Percentiles rank a stretch among this genome's conserved stretches.
Conservation (phyloP, 30 jellyfish, hydroid and myxozoan species). For the Turritopsis rubra region DNA sequence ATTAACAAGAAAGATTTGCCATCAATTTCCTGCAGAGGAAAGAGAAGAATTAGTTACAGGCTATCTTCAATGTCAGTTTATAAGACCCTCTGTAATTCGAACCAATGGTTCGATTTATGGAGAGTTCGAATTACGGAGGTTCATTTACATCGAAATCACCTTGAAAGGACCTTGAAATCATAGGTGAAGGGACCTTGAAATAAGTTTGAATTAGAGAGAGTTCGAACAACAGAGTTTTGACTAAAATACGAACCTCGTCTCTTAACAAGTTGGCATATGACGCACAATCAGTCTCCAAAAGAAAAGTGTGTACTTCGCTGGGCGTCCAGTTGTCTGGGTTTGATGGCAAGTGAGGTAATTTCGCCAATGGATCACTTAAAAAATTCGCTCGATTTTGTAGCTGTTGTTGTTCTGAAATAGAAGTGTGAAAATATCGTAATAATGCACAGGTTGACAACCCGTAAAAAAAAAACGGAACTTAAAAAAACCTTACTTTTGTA, state of each 20-base stretch:
- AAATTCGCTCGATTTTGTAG: slow-evolving; percentile 36
- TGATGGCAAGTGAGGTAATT: slow-evolving; percentile 62
- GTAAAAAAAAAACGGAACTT: neutral
- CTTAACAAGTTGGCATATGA: slow-evolving; percentile 59
- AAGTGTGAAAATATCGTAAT: neutral
- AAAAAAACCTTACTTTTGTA: slow-evolving; percentile 6
- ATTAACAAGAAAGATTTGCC: slow-evolving; percentile 79
- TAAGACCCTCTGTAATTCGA: neutral
- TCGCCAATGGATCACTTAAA: slow-evolving; percentile 58
- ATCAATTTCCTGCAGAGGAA: slow-evolving; percentile 69
- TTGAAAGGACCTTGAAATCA: no score
- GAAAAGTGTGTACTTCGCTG: slow-evolving; percentile 63
- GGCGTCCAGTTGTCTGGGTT: slow-evolving; percentile 92
- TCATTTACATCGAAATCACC: no score
- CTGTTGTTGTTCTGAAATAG: slow-evolving; percentile 15
- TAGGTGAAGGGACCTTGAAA: no score
- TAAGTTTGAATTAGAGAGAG: no score
- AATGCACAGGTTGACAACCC: neutral
- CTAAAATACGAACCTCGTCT: slow-evolving; percentile 55
- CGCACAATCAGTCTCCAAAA: slow-evolving; percentile 84
- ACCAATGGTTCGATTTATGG: no score
- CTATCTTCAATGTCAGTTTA: neutral
- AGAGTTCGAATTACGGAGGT: no score
- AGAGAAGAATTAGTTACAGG: neutral
- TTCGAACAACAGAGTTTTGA: neutral